Evolutionary conservation across 2,797 vertebrate species (phyloP), one percentile per base, ranked within the genome.

Genomic region (Gallinago nigripennis): DNA sequence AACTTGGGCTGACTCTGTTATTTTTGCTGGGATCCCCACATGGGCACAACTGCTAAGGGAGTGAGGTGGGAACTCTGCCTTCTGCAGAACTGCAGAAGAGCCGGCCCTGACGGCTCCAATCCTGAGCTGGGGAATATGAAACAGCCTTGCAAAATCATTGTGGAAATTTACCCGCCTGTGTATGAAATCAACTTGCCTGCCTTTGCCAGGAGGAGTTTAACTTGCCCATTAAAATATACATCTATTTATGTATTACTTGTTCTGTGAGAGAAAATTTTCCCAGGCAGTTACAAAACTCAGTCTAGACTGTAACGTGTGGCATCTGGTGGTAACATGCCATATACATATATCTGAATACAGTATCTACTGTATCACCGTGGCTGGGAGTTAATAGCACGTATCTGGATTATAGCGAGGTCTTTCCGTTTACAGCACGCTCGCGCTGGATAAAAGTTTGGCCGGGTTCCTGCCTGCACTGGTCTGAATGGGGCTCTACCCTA

Each of bases 261-360:
- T 96, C 94, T 85, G 94, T 95, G 93, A 96, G 96, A 85, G 96
- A 95, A 88, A 51, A 94, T 96, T 95, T 95, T 96, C 95, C 96
- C 96, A 97, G 96, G 96, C 94, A 81, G 95, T 97, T 97, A 96
- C 96, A 96, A 97, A 97, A 97, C 94, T 94, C 95, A 88, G 95
- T 97, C 96, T 97, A 97, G 96, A 97, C 94, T 97, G 79, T 57
- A 89, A 95, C 88, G 10, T 93, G 95, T 96, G 91, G 95, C 94
- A 96, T 95, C 94, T 96, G 96, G 96, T 95, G 94, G 95, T 95
- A 95, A 93, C 83, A 93, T 51, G 94, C 81, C 93, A 91, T 87
- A 73, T 87, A 82, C 96, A 86, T 93, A 58, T 70, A 96, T 97
- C 95, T 96, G 90, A 95, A 88, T 85, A 28, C 75, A 70, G 60